Evolutionary conservation across 2,888 invertebrate genomes (phyloP).

Genomic region (Chydorus sphaericus): DNA sequence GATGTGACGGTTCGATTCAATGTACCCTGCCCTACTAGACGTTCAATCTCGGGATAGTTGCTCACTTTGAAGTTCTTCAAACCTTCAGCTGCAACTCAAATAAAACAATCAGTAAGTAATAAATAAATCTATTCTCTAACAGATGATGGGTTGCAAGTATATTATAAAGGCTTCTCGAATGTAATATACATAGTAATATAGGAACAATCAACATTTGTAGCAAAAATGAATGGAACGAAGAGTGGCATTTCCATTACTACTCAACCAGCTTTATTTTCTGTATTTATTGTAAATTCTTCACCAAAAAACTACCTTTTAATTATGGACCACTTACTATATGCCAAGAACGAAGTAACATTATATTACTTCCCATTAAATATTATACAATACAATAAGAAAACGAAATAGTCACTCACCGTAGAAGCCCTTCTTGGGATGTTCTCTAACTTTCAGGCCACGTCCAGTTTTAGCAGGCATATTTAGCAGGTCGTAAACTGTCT

Average conservation of each 20-base stretch:
- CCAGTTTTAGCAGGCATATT: conserved; percentile 26
- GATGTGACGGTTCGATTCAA: conserved; percentile 38
- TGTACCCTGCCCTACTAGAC: conserved; percentile 38
- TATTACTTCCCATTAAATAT: no score
- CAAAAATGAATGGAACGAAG: neutral
- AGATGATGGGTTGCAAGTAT: no score
- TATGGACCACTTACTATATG: no score
- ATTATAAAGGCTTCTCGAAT: no score
- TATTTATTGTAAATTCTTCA: no score
- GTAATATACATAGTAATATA: no score
- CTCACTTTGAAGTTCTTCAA: conserved; percentile 31
- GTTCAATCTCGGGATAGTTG: conserved; percentile 34
- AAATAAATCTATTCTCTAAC: no score
- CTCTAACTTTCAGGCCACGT: conserved; percentile 35
- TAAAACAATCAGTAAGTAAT: neutral
- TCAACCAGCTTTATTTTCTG: no score
- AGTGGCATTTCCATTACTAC: no score
- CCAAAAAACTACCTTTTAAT: no score
- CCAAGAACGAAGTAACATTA: no score
- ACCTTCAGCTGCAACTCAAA: conserved; percentile 32
- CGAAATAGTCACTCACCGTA: conserved; percentile 30
- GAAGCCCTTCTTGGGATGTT: conserved; percentile 40
- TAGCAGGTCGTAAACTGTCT: conserved; percentile 37
- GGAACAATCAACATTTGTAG: no score
- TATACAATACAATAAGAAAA: conserved; percentile 5